Base-by-base conservation (phyloP, 2,797 vertebrate species). In the Sebastes cheni region DNA sequence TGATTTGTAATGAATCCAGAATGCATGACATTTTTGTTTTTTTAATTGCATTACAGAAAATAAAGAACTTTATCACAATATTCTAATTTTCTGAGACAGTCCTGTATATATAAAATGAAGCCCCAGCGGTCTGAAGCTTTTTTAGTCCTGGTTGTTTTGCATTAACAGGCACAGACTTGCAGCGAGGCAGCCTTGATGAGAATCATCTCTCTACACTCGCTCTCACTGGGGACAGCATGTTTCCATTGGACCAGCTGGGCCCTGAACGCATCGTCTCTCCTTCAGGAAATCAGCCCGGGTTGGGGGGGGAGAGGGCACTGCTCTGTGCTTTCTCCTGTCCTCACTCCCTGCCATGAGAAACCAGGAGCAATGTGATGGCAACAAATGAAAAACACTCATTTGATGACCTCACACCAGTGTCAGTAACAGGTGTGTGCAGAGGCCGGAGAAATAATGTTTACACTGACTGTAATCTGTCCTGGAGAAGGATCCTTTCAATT, bases 231-330 rank as follows among this genome's bases (percentile, higher is more conserved):
- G 93, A 94, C 80, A 1, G 73, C 27, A 64, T 82, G 88, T 93
- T 94, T 94, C 93, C 94, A 92, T 92, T 79, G 39, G 84, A 85
- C 77, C 86, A 92, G 87, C 89, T 91, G 88, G 85, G 79, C 77
- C 78, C 62, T 81, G 56, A 86, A 75, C 29, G 22, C 75, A 52
- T 29, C 25, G 11, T 1, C 60, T 81, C 83, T 89, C 75, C 83
- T 90, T 82, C 73, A 84, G 85, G 81, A 88, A 86, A 89, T 89
- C 81, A 86, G 36, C 42, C 12, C 14, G 10, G 67, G 67, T 42
- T 42, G 16, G 62, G 29, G 36, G 13, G 22, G 52, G 1, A 5
- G 36, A 61, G 77, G 69, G 6, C 61, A 50, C 34, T 2, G 20
- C 30, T 59, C 64, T 66, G 66, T 56, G 69, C 73, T 64, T 72